Evolutionary conservation across 2,113 vertebrate genomes (phyloP).

Genomic region (Phrynocephalus versicolor): DNA sequence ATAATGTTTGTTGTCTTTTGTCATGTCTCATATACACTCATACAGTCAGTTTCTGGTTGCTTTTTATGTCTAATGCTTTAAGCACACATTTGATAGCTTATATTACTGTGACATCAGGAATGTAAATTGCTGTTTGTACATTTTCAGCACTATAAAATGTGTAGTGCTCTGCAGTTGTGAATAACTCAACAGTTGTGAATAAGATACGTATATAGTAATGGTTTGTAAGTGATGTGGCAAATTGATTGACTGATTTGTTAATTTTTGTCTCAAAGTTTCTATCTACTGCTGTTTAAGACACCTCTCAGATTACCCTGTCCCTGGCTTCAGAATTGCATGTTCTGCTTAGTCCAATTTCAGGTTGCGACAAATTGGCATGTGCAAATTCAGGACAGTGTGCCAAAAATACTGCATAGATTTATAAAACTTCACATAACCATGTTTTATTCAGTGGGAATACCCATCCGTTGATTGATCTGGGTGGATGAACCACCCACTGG

Average conservation of each 20-base stretch:
- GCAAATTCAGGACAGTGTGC: background rate
- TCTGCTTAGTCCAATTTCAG: background rate
- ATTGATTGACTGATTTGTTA: background rate
- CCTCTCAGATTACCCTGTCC: too few species aligned
- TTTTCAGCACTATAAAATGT: background rate
- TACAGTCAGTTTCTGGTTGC: background rate
- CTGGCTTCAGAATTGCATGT: too few species aligned
- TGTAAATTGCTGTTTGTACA: background rate
- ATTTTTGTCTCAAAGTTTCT: too few species aligned
- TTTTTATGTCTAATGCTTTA: background rate
- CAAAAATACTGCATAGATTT: background rate
- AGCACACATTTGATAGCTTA: background rate
- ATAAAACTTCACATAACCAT: background rate
- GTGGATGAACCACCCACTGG: too few species aligned
- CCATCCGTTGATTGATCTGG: background rate
- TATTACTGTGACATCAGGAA: background rate
- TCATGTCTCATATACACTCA: background rate
- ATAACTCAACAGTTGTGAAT: background rate
- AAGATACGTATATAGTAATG: background rate
- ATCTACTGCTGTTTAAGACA: too few species aligned
- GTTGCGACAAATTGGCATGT: background rate
- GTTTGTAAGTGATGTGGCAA: background rate
- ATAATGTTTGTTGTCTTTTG: background rate
- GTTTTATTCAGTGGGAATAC: background rate
- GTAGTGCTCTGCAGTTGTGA: background rate